A percentile compares a stretch with the other conserved stretches of the same genome.
These are phyloP conservation scores for Meloidogyne exigua DNA, from an alignment of 1,140 invertebrate genomes.

Conservation along the genomic window DNA sequence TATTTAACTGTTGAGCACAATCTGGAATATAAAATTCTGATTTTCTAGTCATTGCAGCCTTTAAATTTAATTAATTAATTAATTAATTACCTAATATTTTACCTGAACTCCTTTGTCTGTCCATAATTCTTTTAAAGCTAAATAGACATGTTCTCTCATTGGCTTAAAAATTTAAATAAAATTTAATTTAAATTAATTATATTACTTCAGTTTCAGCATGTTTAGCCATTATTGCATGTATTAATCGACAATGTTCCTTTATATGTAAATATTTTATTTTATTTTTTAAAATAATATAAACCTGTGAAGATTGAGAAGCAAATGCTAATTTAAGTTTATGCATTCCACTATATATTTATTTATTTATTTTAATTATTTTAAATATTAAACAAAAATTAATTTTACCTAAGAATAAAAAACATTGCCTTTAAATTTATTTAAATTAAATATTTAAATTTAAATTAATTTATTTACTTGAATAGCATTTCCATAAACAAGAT, in stretches of 20 bases:
- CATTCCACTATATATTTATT: conserved; percentile 44
- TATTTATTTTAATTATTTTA: not conserved
- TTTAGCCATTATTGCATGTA: conserved; percentile 47
- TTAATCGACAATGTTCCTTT: conserved; percentile 49
- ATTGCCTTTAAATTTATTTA: conserved; percentile 11
- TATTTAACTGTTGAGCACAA: conserved; percentile 49
- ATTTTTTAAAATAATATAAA: not conserved
- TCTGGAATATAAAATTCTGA: conserved; percentile 50
- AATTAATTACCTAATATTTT: not conserved
- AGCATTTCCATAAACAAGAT: conserved; percentile 51
- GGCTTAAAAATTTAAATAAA: conserved; percentile 21
- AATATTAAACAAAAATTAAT: not conserved
- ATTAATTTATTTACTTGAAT: conserved; percentile 41
- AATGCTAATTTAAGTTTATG: conserved; percentile 38
- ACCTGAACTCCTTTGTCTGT: conserved; percentile 45
- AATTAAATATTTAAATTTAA: not conserved
- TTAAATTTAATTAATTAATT: not conserved
- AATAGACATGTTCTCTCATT: conserved; percentile 43
- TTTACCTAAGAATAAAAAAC: conserved; percentile 28
- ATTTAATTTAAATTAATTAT: not conserved
- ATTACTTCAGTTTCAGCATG: conserved; percentile 41
- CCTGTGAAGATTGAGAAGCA: conserved; percentile 34
- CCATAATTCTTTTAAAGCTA: conserved; percentile 46
- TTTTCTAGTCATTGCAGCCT: conserved; percentile 37
- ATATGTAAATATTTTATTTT: conserved; percentile 7